Evolutionary conservation across 2,888 invertebrate genomes (phyloP), one percentile per base, ranked within the genome.

Genomic region (Gryllus longicercus): DNA sequence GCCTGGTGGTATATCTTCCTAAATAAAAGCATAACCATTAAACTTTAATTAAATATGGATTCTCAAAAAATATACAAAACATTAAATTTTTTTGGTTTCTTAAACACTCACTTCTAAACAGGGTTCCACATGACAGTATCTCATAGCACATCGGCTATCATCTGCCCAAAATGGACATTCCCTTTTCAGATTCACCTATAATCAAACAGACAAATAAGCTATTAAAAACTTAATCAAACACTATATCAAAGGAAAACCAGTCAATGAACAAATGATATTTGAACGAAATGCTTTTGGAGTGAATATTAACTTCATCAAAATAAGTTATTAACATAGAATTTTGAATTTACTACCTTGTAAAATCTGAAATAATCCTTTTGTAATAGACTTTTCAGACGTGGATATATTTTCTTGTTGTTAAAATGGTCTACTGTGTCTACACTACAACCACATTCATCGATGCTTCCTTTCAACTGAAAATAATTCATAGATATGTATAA

Each of bases 151-250:
- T 85, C 93, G 91, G 85, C 96, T 94, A 86, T 98, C 96, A 86
- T 98, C 97, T 1, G 91, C 89, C 98, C 99, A 99, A 88, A 98
- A 99, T 0, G 98, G 98, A 86, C 99, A 99, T 83, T 92, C 91
- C 84, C 88, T 89, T 80, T 89, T 88, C 83, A 92, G 86, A 86
- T 92, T 91, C n/a, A 91, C 90, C 91, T 91, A 84, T 25, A 85
- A 85, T 80, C 78, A 83, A 82, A 82, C 77, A n/a, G n/a, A 78
- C n/a, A 16, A 80, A 75, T 75, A 23, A 76, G 16, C 12, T 38
- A 76, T 76, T 14, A 0, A 50, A 79, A 50, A 79, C 21, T 18
- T 63, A 11, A 38, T 11, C 11, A 51, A 50, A 78, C 10, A 63
- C 8, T 80, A 51, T 23, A n/a, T 63, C n/a, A 23, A 75, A 14